Conservation (phyloP, 2,113 vertebrate genomes). For the Chloropsis cyanopogon region DNA sequence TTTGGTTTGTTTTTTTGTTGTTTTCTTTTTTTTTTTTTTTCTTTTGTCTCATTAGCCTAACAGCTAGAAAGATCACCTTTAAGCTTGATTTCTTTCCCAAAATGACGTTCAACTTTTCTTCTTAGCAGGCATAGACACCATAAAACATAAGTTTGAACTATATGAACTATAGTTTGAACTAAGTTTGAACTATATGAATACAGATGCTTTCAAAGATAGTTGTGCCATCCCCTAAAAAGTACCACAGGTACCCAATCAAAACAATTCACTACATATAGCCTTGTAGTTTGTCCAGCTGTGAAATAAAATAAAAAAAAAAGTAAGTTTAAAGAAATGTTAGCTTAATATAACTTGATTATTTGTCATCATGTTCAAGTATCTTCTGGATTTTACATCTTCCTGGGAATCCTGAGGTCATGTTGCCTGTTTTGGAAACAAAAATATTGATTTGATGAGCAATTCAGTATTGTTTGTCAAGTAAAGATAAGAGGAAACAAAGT, state of each 20-base stretch:
- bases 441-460: background rate
- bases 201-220: background rate
- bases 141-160: background rate
- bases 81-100: background rate
- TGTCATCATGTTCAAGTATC: background rate
- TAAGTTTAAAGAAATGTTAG: background rate
- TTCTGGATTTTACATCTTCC: background rate
- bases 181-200: background rate
- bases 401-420: background rate
- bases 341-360: background rate
- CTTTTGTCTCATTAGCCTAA: background rate
- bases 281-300: background rate
- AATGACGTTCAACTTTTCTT: background rate
- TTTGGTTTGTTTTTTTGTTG: too few species aligned
- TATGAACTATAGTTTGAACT: background rate
- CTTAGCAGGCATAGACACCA: background rate
- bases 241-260: background rate
- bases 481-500: background rate
- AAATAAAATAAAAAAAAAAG: background rate
- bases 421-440: background rate
- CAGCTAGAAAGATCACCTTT: background rate
- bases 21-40: too few species aligned
- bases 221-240: background rate
- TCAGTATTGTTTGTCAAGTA: background rate
- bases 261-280: background rate